Conservation (phyloP, 2,113 vertebrate species). For the Archilochus colubris region DNA sequence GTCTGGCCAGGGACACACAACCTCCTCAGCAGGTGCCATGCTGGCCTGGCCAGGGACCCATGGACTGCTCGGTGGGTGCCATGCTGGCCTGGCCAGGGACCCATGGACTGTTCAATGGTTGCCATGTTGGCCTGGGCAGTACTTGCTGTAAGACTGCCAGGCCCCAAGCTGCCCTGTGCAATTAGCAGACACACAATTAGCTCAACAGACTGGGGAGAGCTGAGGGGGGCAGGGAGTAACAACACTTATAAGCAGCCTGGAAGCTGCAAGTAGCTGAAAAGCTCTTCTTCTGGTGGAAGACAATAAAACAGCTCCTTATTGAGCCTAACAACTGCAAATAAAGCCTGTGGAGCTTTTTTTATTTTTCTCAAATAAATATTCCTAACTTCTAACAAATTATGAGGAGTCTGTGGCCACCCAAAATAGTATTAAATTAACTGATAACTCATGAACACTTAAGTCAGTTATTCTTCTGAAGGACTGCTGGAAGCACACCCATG, state of each 20-base stretch:
- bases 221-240: too few species aligned
- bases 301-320: background rate
- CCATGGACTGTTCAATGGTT: too few species aligned
- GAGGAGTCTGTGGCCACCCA: background rate
- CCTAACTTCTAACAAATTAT: background rate
- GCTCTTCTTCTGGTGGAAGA: accelerated
- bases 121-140: too few species aligned
- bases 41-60: too few species aligned
- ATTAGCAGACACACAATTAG: accelerated
- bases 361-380: background rate
- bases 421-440: background rate
- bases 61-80: too few species aligned
- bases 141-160: too few species aligned
- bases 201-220: background rate
- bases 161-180: background rate
- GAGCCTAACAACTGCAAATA: background rate
- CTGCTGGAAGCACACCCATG: background rate
- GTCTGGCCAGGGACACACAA: too few species aligned
- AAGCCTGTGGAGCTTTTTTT: background rate
- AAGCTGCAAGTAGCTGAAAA: background rate
- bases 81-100: too few species aligned
- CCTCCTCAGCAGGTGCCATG: too few species aligned
- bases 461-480: background rate
- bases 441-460: background rate
- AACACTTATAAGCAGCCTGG: background rate